Percentiles rank a stretch among this genome's conserved stretches.
phyloP scores from a whole-genome alignment of 2,888 invertebrate genomes.

The Chaitophorus viminalis region DNA sequence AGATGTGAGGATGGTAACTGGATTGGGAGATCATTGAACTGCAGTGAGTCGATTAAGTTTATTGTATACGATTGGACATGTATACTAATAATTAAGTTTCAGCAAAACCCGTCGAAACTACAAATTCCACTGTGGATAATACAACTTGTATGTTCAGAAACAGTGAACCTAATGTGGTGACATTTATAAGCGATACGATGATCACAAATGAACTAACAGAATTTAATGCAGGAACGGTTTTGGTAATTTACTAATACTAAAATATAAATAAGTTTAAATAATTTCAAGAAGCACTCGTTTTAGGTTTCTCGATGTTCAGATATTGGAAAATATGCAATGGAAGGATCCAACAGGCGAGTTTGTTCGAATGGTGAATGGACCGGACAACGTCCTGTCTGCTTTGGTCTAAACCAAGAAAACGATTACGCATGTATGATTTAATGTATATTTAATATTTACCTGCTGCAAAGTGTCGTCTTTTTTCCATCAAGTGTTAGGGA shows the following conservation, averaged over 20 bases:
- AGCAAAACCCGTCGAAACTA: conserved; percentile 57
- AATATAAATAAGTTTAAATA: neutral
- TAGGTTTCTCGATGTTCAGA: conserved; percentile 78
- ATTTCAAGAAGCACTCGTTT: neutral
- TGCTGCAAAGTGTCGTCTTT: neutral
- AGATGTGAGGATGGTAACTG: conserved; percentile 86
- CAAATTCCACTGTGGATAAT: conserved; percentile 68
- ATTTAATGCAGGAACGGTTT: conserved; percentile 79
- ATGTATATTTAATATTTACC: neutral
- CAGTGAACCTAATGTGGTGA: conserved; percentile 81
- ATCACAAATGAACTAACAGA: conserved; percentile 81
- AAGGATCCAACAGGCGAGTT: conserved; percentile 77
- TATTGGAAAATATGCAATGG: conserved; percentile 86
- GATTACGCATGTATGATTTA: conserved; percentile 81
- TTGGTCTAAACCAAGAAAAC: conserved; percentile 85
- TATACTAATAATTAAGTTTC: conserved; percentile 15
- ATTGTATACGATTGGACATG: neutral
- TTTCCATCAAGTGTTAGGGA: neutral
- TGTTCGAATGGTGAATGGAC: conserved; percentile 86
- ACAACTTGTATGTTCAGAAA: conserved; percentile 81
- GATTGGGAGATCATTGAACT: conserved; percentile 83
- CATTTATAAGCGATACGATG: conserved; percentile 82
- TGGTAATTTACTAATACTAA: conserved; percentile 70
- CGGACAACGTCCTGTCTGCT: conserved; percentile 80
- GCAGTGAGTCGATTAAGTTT: conserved; percentile 72